Conservation (phyloP, 2,797 vertebrate species). For the Coregonus sp. region DNA sequence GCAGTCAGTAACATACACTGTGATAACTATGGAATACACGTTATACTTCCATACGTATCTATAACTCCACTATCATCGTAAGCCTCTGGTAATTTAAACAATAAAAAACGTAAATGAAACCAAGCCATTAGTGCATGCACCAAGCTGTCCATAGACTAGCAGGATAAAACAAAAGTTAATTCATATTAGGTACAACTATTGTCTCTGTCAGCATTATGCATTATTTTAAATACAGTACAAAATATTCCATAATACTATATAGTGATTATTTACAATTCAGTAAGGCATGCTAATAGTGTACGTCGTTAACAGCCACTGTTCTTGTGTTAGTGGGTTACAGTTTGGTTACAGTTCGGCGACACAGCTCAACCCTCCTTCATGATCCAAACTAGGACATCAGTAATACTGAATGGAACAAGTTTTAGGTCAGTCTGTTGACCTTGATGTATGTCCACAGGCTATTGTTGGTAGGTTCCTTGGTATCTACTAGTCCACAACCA, state of each 20-base stretch:
- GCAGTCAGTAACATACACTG: neutral
- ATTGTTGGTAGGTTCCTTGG: neutral
- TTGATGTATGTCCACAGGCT: neutral
- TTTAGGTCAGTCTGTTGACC: neutral
- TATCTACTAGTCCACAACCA: neutral
- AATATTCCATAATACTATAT: constrained; percentile 46
- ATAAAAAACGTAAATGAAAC: neutral
- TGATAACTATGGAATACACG: neutral
- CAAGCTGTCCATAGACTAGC: neutral
- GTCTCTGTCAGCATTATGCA: neutral
- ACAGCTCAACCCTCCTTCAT: constrained; percentile 43
- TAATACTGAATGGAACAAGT: constrained; percentile 20
- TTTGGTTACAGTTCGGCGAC: constrained; percentile 20
- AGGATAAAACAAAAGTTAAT: neutral
- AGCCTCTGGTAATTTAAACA: neutral
- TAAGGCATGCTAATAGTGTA: constrained; percentile 60
- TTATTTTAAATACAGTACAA: constrained; percentile 39
- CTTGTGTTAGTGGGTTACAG: constrained; percentile 35
- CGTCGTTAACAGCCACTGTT: constrained; percentile 17
- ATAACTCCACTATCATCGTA: neutral
- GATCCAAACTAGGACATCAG: constrained; percentile 27
- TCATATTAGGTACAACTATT: neutral
- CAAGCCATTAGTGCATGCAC: constrained; percentile 3
- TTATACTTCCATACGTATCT: neutral
- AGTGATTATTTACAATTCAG: constrained; percentile 46